phyloP scores from a whole-genome alignment of 2,797 vertebrate genomes.

The Pteropus rufus region DNA sequence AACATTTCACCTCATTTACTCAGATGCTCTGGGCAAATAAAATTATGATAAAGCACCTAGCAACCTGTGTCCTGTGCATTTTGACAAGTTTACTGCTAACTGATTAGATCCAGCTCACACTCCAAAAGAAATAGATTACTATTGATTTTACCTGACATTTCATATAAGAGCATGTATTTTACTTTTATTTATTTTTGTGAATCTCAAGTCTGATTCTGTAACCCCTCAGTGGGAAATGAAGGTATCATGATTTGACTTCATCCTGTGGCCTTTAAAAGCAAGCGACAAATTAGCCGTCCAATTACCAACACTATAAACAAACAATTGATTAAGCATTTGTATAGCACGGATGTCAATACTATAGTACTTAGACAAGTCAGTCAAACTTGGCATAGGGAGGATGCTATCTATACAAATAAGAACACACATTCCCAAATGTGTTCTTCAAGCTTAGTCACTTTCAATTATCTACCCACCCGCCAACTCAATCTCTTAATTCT shows the following conservation, averaged over 20 bases:
- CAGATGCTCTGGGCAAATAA: conserved; percentile 45
- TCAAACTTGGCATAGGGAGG: background rate
- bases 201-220: conserved; percentile 8
- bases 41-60: conserved; percentile 29
- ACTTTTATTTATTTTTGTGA: conserved; percentile 43
- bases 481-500: background rate
- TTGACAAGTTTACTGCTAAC: conserved; percentile 46
- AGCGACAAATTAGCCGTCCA: background rate
- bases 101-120: background rate
- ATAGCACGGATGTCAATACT: background rate
- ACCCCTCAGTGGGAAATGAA: background rate
- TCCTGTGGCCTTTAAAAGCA: conserved; percentile 30
- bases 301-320: background rate
- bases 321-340: background rate
- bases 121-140: conserved; percentile 16
- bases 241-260: background rate
- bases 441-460: background rate
- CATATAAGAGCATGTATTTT: background rate
- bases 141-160: conserved; percentile 50
- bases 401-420: background rate
- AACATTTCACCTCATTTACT: conserved; percentile 59
- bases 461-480: background rate
- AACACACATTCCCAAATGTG: background rate
- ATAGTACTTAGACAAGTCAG: background rate
- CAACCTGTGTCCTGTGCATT: background rate